These are phyloP conservation scores for Zaprionus ghesquierei DNA, from an alignment of 1,140 invertebrate species.

Conservation along the genomic window DNA sequence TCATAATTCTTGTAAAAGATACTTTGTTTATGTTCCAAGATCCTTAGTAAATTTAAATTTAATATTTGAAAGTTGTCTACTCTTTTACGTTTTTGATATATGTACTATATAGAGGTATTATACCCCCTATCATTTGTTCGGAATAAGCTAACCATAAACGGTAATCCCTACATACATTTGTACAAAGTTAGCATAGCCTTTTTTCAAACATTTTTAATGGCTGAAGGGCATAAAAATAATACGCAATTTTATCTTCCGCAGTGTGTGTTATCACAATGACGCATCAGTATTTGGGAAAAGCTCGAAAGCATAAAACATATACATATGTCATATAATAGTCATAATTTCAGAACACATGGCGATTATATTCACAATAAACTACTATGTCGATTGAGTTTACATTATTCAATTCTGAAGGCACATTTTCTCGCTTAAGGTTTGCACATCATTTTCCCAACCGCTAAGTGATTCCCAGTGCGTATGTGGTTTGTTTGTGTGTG, in stretches of 20 bases:
- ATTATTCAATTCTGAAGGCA: constrained; percentile 18
- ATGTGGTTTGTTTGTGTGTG: not conserved
- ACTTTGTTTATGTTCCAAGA: too few relatives aligned
- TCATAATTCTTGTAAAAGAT: too few relatives aligned
- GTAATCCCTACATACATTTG: too few relatives aligned
- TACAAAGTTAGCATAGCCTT: too few relatives aligned
- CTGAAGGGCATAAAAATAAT: too few relatives aligned
- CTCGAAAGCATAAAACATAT: constrained; percentile 13
- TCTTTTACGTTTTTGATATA: too few relatives aligned
- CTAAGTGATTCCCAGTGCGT: constrained; percentile 14
- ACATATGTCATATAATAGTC: constrained; percentile 2
- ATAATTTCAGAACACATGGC: constrained; percentile 12
- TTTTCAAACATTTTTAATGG: too few relatives aligned
- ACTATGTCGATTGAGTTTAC: constrained; percentile 21
- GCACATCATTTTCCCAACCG: not conserved
- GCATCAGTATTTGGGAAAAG: constrained; percentile 7
- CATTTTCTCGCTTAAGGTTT: not conserved
- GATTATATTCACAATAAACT: constrained; percentile 4
- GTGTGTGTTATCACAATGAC: constrained; percentile 21
- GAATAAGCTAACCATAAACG: too few relatives aligned
- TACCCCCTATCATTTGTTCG: too few relatives aligned
- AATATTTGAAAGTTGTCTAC: too few relatives aligned
- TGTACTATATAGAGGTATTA: too few relatives aligned
- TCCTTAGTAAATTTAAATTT: too few relatives aligned
- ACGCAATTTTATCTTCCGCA: constrained; percentile 8